Percentiles rank a stretch among this genome's conserved stretches.
Evolutionary conservation across 2,113 vertebrate species (phyloP).

Genomic region (Herpetotheres cachinnans): DNA sequence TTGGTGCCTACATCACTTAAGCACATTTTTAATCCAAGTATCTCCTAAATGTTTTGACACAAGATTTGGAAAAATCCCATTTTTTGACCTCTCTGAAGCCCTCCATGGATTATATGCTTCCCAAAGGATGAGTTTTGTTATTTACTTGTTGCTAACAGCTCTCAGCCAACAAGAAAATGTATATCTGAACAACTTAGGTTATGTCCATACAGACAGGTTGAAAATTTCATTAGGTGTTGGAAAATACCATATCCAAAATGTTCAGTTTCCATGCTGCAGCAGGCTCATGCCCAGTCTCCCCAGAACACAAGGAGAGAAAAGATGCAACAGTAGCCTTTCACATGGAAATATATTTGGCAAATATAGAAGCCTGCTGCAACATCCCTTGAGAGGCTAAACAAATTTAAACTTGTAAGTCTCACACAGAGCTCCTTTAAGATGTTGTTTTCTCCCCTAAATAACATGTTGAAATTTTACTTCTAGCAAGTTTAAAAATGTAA

Average conservation of each 20-base stretch:
- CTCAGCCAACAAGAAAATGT: not conserved
- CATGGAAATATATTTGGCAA: not conserved
- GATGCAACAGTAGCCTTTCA: not conserved
- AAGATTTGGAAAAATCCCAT: not conserved
- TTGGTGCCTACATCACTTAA: not conserved
- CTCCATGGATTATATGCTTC: not conserved
- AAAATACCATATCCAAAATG: not conserved
- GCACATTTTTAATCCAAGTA: not conserved
- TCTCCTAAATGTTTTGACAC: not conserved
- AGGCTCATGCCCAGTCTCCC: not conserved
- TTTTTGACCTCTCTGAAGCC: not conserved
- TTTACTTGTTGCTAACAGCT: not conserved
- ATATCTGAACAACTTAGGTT: not conserved
- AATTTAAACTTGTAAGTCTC: not conserved
- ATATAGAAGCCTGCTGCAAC: not conserved
- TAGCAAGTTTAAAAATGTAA: not conserved
- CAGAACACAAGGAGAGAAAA: not conserved
- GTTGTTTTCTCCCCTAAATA: not conserved
- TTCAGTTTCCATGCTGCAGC: not conserved
- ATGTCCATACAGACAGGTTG: not conserved
- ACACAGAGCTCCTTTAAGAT: not conserved
- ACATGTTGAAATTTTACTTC: not conserved
- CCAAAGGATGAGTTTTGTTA: not conserved
- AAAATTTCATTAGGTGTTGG: not conserved
- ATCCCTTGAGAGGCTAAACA: not conserved